Evolutionary conservation across 1,140 invertebrate species (phyloP).

Genomic region (Tetramorium simillimum): DNA sequence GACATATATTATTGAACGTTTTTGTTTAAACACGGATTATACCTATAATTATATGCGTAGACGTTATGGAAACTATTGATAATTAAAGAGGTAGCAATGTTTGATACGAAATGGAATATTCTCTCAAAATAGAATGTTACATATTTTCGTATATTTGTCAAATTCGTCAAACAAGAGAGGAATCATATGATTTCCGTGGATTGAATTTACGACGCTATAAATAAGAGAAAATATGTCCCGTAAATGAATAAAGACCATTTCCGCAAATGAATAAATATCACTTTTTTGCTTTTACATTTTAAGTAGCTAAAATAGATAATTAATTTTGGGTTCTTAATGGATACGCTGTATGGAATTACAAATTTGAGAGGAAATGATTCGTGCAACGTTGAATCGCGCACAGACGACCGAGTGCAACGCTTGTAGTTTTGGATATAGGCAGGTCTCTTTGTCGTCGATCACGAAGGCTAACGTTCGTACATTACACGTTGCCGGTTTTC

Average conservation of each 20-base stretch:
- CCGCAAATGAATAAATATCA: background rate
- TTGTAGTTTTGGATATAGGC: background rate
- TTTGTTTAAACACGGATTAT: background rate
- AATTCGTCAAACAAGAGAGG: background rate
- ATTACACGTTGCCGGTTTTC: slow-evolving; percentile 45
- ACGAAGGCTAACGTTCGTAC: background rate
- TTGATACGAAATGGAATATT: background rate
- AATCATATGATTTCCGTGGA: background rate
- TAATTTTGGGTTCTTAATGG: background rate
- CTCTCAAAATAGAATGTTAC: background rate
- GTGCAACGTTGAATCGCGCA: background rate
- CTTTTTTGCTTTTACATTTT: background rate
- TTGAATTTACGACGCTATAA: background rate
- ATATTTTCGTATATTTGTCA: background rate
- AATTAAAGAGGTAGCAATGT: background rate
- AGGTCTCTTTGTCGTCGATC: slow-evolving; percentile 20
- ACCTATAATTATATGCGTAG: background rate
- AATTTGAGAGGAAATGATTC: background rate
- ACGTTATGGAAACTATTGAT: background rate
- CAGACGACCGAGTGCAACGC: background rate
- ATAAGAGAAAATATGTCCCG: background rate
- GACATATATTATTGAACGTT: background rate
- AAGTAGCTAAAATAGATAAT: background rate
- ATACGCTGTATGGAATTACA: background rate
- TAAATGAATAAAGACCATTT: background rate